phyloP scores from a whole-genome alignment of 2,113 vertebrate genomes.

The Lophochroa leadbeateri region DNA sequence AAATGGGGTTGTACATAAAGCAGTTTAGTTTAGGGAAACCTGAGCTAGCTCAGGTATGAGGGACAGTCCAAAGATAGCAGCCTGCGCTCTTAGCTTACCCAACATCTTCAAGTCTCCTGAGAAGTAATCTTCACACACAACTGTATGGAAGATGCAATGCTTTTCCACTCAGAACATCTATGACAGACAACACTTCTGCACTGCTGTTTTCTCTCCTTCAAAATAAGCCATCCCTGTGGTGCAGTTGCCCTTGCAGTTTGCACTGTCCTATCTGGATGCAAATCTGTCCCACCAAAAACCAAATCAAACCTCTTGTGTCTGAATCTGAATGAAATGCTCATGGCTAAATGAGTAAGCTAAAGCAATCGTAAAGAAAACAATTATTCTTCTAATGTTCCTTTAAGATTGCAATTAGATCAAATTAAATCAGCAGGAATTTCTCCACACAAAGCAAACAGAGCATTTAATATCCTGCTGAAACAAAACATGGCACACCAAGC shows the following conservation, averaged over 20 bases:
- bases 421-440: conserved; percentile 70
- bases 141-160: not conserved
- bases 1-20: not conserved
- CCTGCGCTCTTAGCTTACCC: not conserved
- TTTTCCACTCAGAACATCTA: not conserved
- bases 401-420: conserved; percentile 59
- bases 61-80: not conserved
- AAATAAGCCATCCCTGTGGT: not conserved
- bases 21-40: not conserved
- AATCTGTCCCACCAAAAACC: conserved; percentile 18
- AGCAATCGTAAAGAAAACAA: conserved; percentile 50
- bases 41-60: not conserved
- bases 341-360: conserved; percentile 8
- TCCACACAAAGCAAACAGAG: conserved; percentile 49
- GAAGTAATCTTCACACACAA: accelerated
- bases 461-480: conserved; percentile 53
- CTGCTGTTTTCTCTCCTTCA: not conserved
- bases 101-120: not conserved
- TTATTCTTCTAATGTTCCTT: conserved; percentile 37
- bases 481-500: conserved; percentile 18
- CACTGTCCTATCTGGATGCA: not conserved
- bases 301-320: not conserved
- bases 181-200: not conserved
- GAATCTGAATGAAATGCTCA: not conserved
- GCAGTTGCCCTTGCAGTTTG: not conserved